phyloP scores from a whole-genome alignment of 2,797 vertebrate genomes.

The Hoplostethus mediterraneus region DNA sequence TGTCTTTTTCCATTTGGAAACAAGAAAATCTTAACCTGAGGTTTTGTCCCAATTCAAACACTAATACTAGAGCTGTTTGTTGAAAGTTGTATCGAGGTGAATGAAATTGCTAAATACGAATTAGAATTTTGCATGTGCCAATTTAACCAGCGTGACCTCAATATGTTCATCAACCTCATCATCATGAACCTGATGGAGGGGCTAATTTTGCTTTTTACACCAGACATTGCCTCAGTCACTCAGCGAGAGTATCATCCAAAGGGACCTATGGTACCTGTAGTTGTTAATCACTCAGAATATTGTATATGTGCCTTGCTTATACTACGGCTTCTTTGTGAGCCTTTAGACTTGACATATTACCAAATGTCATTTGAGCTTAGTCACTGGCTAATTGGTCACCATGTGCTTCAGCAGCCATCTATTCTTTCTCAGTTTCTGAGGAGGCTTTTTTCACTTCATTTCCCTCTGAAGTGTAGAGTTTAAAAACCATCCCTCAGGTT shows the following conservation, averaged over 20 bases:
- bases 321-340: too few species aligned
- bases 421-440: constrained; percentile 1
- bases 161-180: constrained; percentile 1
- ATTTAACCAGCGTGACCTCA: constrained; percentile 60
- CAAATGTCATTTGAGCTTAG: constrained; percentile 9
- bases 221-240: constrained; percentile 27
- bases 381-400: neutral
- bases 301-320: constrained; percentile 39
- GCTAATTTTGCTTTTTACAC: constrained; percentile 3
- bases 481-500: constrained; percentile 25
- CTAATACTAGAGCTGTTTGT: neutral
- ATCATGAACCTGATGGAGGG: neutral
- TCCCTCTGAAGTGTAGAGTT: neutral
- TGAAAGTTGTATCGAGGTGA: constrained; percentile 6
- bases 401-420: constrained; percentile 11
- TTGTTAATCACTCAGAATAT: constrained; percentile 16
- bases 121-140: constrained; percentile 2
- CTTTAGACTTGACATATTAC: constrained; percentile 1
- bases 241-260: constrained; percentile 18
- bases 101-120: constrained; percentile 14
- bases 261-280: constrained; percentile 27
- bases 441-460: neutral
- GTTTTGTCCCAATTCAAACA: neutral
- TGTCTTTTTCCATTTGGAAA: constrained; percentile 4
- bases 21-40: neutral